Evolutionary conservation across 1,140 invertebrate species (phyloP).

Genomic region (Antheraea pernyi): DNA sequence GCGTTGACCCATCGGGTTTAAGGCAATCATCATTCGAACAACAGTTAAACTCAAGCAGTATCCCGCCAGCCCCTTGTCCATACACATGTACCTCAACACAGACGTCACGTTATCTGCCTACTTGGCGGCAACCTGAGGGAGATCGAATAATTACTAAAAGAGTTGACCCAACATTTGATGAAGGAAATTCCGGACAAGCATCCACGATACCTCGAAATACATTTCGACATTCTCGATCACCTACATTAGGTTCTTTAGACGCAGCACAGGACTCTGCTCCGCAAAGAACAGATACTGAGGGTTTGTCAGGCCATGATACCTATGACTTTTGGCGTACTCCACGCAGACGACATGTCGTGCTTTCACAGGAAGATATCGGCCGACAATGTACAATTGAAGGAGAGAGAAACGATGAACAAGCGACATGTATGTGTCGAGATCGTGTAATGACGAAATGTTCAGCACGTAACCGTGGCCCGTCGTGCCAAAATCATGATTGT

Average conservation of each 20-base stretch:
- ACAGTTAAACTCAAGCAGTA: not conserved
- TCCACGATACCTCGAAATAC: not conserved
- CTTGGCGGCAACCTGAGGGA: not conserved
- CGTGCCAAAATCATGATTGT: not conserved
- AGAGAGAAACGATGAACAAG: constrained; percentile 7
- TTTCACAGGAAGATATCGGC: constrained; percentile 12
- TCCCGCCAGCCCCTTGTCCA: not conserved
- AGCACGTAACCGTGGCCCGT: not conserved
- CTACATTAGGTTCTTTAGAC: not conserved
- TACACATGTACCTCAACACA: not conserved
- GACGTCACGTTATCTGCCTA: not conserved
- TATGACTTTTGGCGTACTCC: constrained; percentile 8
- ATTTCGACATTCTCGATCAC: not conserved
- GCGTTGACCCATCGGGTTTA: not conserved
- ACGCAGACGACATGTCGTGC: constrained; percentile 5
- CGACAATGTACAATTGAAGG: not conserved
- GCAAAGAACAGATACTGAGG: constrained; percentile 8
- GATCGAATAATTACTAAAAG: not conserved
- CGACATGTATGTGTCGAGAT: constrained; percentile 12
- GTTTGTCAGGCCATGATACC: constrained; percentile 1
- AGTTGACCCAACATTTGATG: not conserved
- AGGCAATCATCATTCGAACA: not conserved
- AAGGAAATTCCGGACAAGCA: not conserved
- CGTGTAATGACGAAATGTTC: not conserved
- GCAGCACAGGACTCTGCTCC: not conserved